Evolutionary conservation across 2,797 vertebrate genomes (phyloP).

Genomic region (Hyperoplus immaculatus): DNA sequence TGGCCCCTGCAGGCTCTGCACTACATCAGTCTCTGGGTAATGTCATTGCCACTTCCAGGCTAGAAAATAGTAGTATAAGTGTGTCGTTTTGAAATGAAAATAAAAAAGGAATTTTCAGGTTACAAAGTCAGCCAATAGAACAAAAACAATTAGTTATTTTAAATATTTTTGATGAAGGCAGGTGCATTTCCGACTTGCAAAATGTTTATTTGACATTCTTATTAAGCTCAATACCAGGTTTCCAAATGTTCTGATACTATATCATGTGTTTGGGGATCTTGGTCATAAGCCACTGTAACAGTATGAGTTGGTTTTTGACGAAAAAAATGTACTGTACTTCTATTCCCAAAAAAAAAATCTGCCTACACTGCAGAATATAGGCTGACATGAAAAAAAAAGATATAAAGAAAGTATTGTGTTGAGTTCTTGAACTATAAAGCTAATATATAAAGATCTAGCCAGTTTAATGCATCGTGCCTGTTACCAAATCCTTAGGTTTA

Average conservation of each 20-base stretch:
- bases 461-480: constrained; percentile 52
- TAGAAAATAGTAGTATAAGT: constrained; percentile 37
- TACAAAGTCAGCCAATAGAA: neutral
- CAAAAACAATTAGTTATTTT: neutral
- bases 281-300: neutral
- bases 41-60: constrained; percentile 75
- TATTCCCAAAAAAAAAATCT: neutral
- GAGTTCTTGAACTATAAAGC: constrained; percentile 17
- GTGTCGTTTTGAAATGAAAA: neutral
- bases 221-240: neutral
- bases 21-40: constrained; percentile 76
- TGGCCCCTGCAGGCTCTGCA: constrained; percentile 64
- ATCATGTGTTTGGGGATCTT: neutral
- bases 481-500: constrained; percentile 76
- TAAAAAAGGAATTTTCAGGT: neutral
- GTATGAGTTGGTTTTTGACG: neutral
- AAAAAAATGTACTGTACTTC: neutral
- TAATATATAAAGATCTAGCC: constrained; percentile 27
- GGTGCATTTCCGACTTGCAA: neutral
- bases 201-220: neutral
- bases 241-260: neutral
- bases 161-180: neutral
- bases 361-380: neutral
- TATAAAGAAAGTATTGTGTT: constrained; percentile 3
- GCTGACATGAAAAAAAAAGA: neutral